phyloP scores from a whole-genome alignment of 2,888 invertebrate genomes.

The Caradrina kadenii region DNA sequence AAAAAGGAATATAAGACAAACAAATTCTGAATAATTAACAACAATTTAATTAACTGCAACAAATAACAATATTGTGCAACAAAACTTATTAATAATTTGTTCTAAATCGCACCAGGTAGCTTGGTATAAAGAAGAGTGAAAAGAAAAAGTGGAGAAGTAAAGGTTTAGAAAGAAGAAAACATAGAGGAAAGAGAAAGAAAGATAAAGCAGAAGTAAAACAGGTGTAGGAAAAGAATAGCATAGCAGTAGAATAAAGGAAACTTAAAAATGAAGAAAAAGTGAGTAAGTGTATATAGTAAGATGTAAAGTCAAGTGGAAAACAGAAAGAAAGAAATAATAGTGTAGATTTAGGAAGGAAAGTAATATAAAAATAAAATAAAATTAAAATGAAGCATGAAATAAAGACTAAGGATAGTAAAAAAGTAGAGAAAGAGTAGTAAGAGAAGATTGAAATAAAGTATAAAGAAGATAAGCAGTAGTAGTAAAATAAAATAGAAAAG shows the following conservation, averaged over 20 bases:
- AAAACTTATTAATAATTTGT: slow-evolving; percentile 64
- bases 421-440: too few relatives aligned
- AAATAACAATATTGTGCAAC: slow-evolving; percentile 72
- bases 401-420: neutral
- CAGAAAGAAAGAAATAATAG: neutral
- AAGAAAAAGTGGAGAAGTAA: neutral
- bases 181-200: slow-evolving; percentile 2
- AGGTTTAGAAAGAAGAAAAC: slow-evolving; percentile 3
- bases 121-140: slow-evolving; percentile 41
- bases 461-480: neutral
- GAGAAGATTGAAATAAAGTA: neutral
- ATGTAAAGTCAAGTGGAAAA: neutral
- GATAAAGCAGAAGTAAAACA: slow-evolving; percentile 1
- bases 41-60: slow-evolving; percentile 74
- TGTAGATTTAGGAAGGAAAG: neutral
- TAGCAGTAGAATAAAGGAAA: slow-evolving; percentile 2
- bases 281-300: neutral
- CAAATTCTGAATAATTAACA: slow-evolving; percentile 65
- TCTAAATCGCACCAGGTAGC: slow-evolving; percentile 81
- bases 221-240: neutral
- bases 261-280: neutral
- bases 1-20: slow-evolving; percentile 62
- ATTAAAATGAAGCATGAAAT: slow-evolving; percentile 5
- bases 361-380: neutral
- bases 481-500: neutral